Base-by-base conservation (phyloP, 30 jellyfish, hydroid and myxozoan species). In the Aurelia coerulea region DNA sequence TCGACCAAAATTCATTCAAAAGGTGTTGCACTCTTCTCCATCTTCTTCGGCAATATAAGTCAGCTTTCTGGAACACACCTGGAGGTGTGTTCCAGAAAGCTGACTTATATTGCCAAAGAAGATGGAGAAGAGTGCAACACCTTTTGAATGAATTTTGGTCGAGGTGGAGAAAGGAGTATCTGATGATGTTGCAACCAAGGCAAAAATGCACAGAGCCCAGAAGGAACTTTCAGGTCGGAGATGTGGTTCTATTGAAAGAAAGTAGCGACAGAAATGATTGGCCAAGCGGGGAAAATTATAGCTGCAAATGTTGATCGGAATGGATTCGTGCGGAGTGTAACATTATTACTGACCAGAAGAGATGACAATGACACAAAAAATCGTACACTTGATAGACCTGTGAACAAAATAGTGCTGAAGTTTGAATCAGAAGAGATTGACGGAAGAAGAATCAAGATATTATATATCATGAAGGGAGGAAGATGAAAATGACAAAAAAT, bases 121-220 rank as follows among this genome's bases (percentile, higher is more conserved):
- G 89, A 49, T 78, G 89, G 89, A 59, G 89, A 34, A 34, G 81
- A 56, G 81, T 56, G 8, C 89, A 78, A 63, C 75, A 29, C 37
- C 73, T 81, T 53, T 31, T 50, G 39, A 34, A 68, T 18, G 74
- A 46, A 33, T 81, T 81, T 53, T 81, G 91, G 88, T 46, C 73
- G 37, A 46, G 84, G 46, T 79, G 89, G 89, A 29, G 73, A 39
- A 79, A 79, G 85, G 89, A 79, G 73, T 79, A 79, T 63, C 67
- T 65, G 23, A 62, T 19, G 14, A 3, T 59, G 32, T 62, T 60
- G 10, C 84, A 60, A 79, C 39, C 31, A 60, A 83, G 86, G 37
- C 84, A 65, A 10, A 60, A 79, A 34, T 65, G 83, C 23, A 49
- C 58, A 46, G 78, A 42, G 7, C 67, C 52, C 29, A 66, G 68